phyloP scores from a whole-genome alignment of 2,113 vertebrate genomes.

The Channa maculata region DNA sequence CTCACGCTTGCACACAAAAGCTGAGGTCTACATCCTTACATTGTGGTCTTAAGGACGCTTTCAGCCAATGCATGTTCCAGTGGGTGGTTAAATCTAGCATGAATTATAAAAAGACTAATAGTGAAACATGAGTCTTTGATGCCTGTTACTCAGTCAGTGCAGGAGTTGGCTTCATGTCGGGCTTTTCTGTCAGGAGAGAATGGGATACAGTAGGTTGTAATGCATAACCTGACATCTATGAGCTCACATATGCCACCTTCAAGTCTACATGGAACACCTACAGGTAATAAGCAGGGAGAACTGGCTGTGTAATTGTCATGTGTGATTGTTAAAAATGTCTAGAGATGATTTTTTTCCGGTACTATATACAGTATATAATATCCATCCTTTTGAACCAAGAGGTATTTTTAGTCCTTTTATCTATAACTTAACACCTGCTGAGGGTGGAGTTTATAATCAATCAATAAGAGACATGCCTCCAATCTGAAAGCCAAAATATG shows the following conservation, averaged over 20 bases:
- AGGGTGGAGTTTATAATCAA: too few relatives aligned
- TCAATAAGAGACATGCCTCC: too few relatives aligned
- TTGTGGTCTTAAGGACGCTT: too few relatives aligned
- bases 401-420: too few relatives aligned
- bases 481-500: too few relatives aligned
- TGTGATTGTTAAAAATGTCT: background rate
- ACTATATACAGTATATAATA: background rate
- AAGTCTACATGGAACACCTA: conserved; percentile 12
- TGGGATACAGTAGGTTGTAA: conserved; percentile 12
- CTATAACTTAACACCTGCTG: background rate
- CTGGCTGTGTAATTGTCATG: background rate
- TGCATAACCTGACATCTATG: conserved; percentile 6
- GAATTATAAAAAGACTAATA: conserved; percentile 47
- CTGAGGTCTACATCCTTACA: conserved; percentile 26
- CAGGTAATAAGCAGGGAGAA: conserved; percentile 9
- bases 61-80: background rate
- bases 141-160: conserved; percentile 4
- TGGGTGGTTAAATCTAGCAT: conserved; percentile 28
- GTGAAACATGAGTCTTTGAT: conserved; percentile 30
- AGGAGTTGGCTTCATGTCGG: background rate
- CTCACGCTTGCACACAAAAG: conserved; percentile 1
- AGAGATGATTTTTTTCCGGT: background rate
- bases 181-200: conserved; percentile 18
- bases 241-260: conserved; percentile 27
- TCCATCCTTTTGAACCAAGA: background rate